phyloP scores from a whole-genome alignment of 1,140 invertebrate genomes.

The Drosophila nannoptera region DNA sequence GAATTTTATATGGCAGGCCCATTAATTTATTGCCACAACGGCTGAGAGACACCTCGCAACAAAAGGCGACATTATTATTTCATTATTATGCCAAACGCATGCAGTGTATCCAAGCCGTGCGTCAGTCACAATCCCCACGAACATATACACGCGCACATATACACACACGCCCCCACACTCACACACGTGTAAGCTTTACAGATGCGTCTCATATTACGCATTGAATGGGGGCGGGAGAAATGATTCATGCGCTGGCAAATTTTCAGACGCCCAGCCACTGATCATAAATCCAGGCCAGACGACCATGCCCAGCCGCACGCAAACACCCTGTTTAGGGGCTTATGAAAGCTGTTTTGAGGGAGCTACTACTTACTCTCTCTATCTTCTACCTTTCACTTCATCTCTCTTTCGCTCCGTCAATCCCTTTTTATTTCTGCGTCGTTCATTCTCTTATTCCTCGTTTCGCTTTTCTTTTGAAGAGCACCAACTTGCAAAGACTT shows the following conservation, averaged over 20 bases:
- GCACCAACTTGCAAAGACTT: too few species aligned
- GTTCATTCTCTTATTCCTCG: too few species aligned
- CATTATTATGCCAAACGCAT: conserved; percentile 77
- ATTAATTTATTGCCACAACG: conserved; percentile 70
- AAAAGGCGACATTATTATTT: conserved; percentile 78
- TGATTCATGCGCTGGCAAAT: conserved; percentile 72
- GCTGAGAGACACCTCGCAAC: conserved; percentile 67
- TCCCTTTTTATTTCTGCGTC: too few species aligned
- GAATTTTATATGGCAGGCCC: conserved; percentile 70
- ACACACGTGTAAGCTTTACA: conserved; percentile 9
- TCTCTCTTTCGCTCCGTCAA: too few species aligned
- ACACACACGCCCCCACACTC: background rate
- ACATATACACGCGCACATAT: conserved; percentile 27
- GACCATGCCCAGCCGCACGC: too few species aligned
- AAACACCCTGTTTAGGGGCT: too few species aligned
- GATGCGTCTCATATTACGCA: conserved; percentile 42
- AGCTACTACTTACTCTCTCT: too few species aligned
- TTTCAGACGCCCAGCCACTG: conserved; percentile 59
- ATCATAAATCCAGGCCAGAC: conserved; percentile 61
- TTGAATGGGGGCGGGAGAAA: conserved; percentile 22
- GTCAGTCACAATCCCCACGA: conserved; percentile 27
- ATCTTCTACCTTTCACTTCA: too few species aligned
- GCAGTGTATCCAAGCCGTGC: conserved; percentile 36
- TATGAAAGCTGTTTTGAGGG: too few species aligned
- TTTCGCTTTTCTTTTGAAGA: too few species aligned